These are phyloP conservation scores for Pseudonaja textilis DNA, from an alignment of 2,113 vertebrate genomes.

Conservation along the genomic window DNA sequence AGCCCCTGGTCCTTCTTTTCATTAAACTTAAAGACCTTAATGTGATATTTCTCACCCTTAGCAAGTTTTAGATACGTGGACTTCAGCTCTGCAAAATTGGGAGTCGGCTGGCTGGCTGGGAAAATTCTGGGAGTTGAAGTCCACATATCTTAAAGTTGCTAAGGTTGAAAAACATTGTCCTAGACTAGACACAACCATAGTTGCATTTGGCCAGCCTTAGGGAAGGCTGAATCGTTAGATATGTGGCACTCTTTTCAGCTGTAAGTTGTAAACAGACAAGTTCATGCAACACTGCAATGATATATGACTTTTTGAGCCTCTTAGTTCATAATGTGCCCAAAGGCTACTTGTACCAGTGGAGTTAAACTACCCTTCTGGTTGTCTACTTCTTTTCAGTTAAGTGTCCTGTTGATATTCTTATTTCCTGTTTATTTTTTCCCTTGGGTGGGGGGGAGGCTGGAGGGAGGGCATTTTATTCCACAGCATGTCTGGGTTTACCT, in stretches of 20 bases:
- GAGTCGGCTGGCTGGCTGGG: background rate
- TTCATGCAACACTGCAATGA: background rate
- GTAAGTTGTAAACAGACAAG: background rate
- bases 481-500: background rate
- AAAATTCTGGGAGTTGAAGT: background rate
- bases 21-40: background rate
- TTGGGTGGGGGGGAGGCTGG: accelerated
- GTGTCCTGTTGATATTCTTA: background rate
- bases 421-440: background rate
- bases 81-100: background rate
- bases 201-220: background rate
- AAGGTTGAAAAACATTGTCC: background rate
- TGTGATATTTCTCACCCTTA: background rate
- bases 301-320: background rate
- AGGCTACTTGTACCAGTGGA: background rate
- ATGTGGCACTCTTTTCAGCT: background rate
- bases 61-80: background rate
- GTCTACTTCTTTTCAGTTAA: background rate
- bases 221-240: background rate
- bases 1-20: background rate
- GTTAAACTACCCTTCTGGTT: background rate
- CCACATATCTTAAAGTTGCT: background rate
- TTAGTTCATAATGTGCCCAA: background rate
- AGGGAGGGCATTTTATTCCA: background rate
- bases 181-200: background rate